Conservation (phyloP, 2,797 vertebrate genomes). For the Steatocranus sp. region DNA sequence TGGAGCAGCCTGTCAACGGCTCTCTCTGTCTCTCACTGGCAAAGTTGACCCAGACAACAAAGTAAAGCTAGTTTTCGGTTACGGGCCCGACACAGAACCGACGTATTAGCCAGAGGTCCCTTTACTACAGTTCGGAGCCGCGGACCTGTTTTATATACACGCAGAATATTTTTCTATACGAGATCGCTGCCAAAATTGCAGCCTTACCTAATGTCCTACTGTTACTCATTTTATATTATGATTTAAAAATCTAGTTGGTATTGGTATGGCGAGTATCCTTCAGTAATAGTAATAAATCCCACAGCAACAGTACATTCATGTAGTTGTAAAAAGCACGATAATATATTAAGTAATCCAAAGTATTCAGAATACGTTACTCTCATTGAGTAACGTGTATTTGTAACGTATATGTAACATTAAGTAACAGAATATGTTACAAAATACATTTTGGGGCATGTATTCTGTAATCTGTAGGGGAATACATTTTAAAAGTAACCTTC, state of each 20-base stretch:
- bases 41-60: too few relatives aligned
- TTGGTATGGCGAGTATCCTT: not conserved
- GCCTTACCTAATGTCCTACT: not conserved
- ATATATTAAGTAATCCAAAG: not conserved
- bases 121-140: not conserved
- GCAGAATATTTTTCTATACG: not conserved
- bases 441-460: too few relatives aligned
- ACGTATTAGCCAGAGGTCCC: not conserved
- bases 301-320: not conserved
- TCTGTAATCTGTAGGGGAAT: too few relatives aligned
- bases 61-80: not conserved
- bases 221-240: not conserved
- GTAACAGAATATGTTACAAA: too few relatives aligned
- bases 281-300: not conserved
- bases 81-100: rapidly evolving
- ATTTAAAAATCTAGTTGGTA: not conserved
- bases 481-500: too few relatives aligned
- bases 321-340: not conserved
- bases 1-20: too few relatives aligned
- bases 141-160: not conserved
- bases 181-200: rapidly evolving
- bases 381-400: not conserved
- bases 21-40: too few relatives aligned
- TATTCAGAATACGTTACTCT: not conserved
- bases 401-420: too few relatives aligned